phyloP scores from a whole-genome alignment of 2,113 vertebrate species.

The Strix aluco region DNA sequence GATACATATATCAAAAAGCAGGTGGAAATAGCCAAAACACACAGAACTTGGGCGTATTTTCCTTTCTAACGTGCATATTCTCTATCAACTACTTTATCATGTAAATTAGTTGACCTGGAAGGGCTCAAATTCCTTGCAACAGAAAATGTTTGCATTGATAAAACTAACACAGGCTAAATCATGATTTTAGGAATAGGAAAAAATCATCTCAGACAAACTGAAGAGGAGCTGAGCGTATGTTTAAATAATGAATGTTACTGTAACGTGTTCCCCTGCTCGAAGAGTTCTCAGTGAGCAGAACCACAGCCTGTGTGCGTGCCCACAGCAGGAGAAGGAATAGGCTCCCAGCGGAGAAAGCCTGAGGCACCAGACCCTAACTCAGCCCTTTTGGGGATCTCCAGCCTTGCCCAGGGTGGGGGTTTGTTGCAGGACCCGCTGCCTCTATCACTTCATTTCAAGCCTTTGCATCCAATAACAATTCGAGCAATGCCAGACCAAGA shows the following conservation, averaged over 20 bases:
- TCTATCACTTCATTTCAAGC: not conserved
- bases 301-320: not conserved
- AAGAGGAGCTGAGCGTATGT: not conserved
- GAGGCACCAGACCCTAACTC: not conserved
- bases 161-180: not conserved
- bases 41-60: not conserved
- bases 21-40: not conserved
- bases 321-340: not conserved
- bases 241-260: not conserved
- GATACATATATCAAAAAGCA: not conserved
- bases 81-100: not conserved
- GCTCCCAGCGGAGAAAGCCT: not conserved
- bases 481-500: not conserved
- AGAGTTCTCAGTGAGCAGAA: not conserved
- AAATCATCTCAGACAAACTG: not conserved
- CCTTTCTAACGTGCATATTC: not conserved
- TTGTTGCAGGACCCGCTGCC: not conserved
- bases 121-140: not conserved
- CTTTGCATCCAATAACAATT: not conserved
- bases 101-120: not conserved
- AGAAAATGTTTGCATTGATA: not conserved
- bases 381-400: not conserved
- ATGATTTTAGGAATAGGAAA: not conserved
- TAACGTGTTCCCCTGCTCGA: accelerated
- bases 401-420: not conserved